phyloP scores from a whole-genome alignment of 2,797 vertebrate species.

The Limosa lapponica region DNA sequence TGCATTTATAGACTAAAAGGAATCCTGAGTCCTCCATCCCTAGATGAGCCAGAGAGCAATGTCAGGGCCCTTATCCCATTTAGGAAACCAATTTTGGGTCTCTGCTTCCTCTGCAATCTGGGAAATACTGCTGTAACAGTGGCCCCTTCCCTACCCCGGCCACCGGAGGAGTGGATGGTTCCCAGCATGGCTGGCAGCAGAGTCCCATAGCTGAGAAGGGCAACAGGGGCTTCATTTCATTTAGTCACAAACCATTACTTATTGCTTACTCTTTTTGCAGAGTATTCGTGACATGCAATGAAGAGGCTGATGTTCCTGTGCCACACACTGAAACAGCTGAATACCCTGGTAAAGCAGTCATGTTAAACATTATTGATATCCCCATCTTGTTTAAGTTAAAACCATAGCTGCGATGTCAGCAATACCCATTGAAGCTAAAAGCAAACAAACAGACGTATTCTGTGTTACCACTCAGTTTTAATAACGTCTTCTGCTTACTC shows the following conservation, averaged over 20 bases:
- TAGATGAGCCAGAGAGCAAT: not conserved
- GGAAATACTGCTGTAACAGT: not conserved
- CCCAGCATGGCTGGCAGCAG: not conserved
- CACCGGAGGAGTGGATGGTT: accelerated
- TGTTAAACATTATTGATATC: not conserved
- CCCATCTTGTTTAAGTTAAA: not conserved
- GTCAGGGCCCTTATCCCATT: not conserved
- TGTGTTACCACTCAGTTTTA: not conserved
- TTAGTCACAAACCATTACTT: not conserved
- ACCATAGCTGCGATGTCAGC: not conserved
- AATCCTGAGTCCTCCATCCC: not conserved
- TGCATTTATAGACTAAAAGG: not conserved
- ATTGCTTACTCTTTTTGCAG: not conserved
- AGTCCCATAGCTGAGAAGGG: not conserved
- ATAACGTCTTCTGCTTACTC: not conserved
- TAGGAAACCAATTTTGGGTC: not conserved
- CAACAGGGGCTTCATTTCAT: not conserved
- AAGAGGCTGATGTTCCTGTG: not conserved
- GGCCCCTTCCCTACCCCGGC: not conserved
- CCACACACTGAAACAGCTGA: not conserved
- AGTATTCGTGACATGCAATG: not conserved
- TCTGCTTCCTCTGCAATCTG: not conserved
- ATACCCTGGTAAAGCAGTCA: not conserved
- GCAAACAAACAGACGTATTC: not conserved
- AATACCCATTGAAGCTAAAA: not conserved